Evolutionary conservation across 1,140 invertebrate genomes (phyloP).

Genomic region (Manduca sexta): DNA sequence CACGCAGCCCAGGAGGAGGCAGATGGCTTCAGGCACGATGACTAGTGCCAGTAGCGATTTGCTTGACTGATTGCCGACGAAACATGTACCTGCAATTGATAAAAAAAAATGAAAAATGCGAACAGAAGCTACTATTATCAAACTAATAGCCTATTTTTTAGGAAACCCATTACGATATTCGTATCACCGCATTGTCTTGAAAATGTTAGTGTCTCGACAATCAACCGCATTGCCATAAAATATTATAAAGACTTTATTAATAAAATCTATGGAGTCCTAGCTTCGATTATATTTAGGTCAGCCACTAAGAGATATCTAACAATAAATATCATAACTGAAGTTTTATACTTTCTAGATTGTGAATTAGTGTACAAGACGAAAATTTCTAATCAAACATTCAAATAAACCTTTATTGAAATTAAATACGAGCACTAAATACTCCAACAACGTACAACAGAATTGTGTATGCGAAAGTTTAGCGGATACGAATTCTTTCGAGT

Average conservation of each 20-base stretch:
- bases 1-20: constrained; percentile 84
- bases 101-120: constrained; percentile 21
- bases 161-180: constrained; percentile 2
- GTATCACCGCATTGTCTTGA: no score
- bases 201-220: no score
- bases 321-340: no score
- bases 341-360: no score
- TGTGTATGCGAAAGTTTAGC: constrained; percentile 17
- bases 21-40: constrained; percentile 87
- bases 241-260: no score
- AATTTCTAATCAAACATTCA: no score
- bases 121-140: not conserved
- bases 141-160: not conserved
- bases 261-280: no score
- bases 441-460: constrained; percentile 8
- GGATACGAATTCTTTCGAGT: constrained; percentile 46
- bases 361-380: no score
- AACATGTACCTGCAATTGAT: constrained; percentile 84
- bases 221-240: no score
- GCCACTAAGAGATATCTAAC: no score
- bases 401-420: not conserved
- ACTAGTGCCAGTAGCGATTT: constrained; percentile 85
- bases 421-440: not conserved
- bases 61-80: constrained; percentile 90
- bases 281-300: no score